Base-by-base conservation (phyloP, 1,140 invertebrate species). In the Linepithema humile region DNA sequence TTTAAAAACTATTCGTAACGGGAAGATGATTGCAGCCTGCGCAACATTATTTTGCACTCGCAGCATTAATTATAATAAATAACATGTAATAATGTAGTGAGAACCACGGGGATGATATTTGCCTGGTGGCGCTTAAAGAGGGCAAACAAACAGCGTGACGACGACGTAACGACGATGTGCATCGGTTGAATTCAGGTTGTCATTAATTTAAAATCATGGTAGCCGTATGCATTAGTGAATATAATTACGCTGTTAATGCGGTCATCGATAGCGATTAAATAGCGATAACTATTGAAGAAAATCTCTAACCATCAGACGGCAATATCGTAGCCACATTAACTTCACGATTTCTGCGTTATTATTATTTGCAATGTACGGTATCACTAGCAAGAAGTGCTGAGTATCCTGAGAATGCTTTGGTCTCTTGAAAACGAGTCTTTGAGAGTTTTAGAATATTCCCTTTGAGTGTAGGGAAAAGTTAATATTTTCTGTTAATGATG, bases 181-280 rank as follows among this genome's bases (percentile, higher is more conserved):
- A 59, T 64, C 20, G 32, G 7, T 74, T 57, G 43, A 83, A 73
- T 69, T 67, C 12, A 83, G 29, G 26, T 57, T 53, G 50, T 48
- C 67, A 40, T 87, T 77, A 83, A 77, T 83, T 75, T 64, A 45
- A 53, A 59, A 26, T 29, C 38, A 43, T 53, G 60, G 17, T 67
- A 53, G 26, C 50, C 17, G 29, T 40, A 50, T 43, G 29, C 29
- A 40, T 60, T 40, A 20, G 57, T 17, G 60, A 48, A 74, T 26
- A 84, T 85, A 88, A 88, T 82, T 67, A 70, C 32, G n/a, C 12
- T 35, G 57, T 87, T 87, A 87, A 86, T 83, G 57, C 62, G 70
- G 15, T 43, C 69, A 72, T 83, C 62, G 62, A 59, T 86, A 55
- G 72, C 72, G 48, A 85, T 86, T 86, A 86, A n/a, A 12, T 15